A percentile compares a stretch with the other conserved stretches of the same genome.
Conservation (phyloP, 1,140 invertebrate species). For the Polypedilum pembai region DNA sequence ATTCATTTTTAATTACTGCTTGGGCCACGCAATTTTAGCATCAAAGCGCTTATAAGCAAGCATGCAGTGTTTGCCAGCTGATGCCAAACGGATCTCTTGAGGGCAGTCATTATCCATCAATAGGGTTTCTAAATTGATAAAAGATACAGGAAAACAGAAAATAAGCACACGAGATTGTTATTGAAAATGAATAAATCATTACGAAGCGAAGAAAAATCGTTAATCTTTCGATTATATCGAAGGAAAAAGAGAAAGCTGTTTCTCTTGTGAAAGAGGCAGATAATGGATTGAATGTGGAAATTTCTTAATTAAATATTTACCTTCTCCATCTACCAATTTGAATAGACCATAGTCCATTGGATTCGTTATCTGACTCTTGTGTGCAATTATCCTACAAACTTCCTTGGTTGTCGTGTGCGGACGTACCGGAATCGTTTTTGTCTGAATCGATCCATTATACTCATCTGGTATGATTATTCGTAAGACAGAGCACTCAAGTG, state of each 20-base stretch:
- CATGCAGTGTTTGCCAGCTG: constrained; percentile 70
- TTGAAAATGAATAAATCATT: constrained; percentile 19
- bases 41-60: constrained; percentile 92
- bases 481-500: constrained; percentile 55
- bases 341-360: constrained; percentile 94
- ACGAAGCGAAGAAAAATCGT: neutral
- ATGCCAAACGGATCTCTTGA: constrained; percentile 69
- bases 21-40: constrained; percentile 93
- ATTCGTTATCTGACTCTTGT: constrained; percentile 88
- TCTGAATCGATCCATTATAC: constrained; percentile 79
- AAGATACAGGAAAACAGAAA: constrained; percentile 24
- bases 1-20: constrained; percentile 28
- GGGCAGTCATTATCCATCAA: constrained; percentile 81
- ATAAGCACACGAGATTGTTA: neutral
- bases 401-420: constrained; percentile 87
- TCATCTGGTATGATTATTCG: constrained; percentile 89
- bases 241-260: neutral
- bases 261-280: neutral
- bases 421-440: constrained; percentile 80
- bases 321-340: constrained; percentile 80
- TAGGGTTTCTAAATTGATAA: constrained; percentile 58
- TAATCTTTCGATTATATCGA: neutral
- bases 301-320: constrained; percentile 46
- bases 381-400: constrained; percentile 85
- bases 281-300: constrained; percentile 5